phyloP scores from a whole-genome alignment of 1,140 invertebrate genomes.

The Cyclargus thomasi region DNA sequence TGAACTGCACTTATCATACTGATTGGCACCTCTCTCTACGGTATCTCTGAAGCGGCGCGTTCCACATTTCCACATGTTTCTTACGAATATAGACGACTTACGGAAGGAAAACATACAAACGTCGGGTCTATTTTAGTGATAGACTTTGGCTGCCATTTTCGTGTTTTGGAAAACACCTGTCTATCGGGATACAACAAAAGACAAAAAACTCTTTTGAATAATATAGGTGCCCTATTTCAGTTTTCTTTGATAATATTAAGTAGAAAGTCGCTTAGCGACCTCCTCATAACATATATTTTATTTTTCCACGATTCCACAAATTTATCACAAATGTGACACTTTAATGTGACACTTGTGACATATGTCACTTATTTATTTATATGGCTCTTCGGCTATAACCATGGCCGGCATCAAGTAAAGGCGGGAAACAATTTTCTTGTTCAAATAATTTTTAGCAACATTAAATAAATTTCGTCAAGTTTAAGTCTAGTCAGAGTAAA shows the following conservation, averaged over 20 bases:
- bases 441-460: too few species aligned
- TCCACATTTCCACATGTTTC: constrained; percentile 72
- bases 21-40: constrained; percentile 60
- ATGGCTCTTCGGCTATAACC: too few species aligned
- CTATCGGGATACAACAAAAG: not conserved
- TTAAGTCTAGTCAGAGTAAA: too few species aligned
- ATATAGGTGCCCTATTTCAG: too few species aligned
- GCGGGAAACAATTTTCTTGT: too few species aligned
- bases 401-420: too few species aligned
- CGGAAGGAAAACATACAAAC: not conserved
- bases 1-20: constrained; percentile 63
- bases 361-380: too few species aligned
- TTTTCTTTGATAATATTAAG: not conserved
- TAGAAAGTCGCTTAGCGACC: not conserved
- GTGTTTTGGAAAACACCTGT: not conserved
- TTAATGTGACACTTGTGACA: too few species aligned
- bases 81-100: constrained; percentile 3
- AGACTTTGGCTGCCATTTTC: constrained; percentile 18
- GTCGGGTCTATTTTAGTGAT: not conserved
- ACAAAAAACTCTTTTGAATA: not conserved
- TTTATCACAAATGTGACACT: not conserved
- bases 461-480: too few species aligned
- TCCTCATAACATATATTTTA: not conserved
- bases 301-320: not conserved
- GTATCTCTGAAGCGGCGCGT: constrained; percentile 61